Evolutionary conservation across 2,797 vertebrate genomes (phyloP).

Genomic region (Xenops minutus): DNA sequence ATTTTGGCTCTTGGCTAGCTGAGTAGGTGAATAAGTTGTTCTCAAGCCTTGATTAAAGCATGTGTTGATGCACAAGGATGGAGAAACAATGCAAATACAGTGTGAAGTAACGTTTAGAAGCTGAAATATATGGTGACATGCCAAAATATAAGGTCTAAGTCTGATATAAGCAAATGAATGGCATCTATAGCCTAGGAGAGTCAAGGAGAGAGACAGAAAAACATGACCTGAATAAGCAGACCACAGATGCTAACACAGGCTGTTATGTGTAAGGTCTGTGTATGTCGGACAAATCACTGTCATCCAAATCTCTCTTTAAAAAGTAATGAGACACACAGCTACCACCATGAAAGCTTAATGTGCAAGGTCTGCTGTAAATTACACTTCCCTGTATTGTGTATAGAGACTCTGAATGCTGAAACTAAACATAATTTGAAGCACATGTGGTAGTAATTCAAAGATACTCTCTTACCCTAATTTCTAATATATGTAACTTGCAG

Average conservation of each 20-base stretch:
- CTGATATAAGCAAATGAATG: not conserved
- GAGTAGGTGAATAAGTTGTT: not conserved
- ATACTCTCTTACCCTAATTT: not conserved
- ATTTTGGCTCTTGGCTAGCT: not conserved
- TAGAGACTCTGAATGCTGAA: not conserved
- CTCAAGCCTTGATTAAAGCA: not conserved
- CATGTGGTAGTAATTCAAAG: not conserved
- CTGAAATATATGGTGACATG: fast-evolving
- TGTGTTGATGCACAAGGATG: not conserved
- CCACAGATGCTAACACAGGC: fast-evolving
- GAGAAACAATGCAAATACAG: not conserved
- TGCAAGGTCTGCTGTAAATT: not conserved
- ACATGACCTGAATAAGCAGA: not conserved
- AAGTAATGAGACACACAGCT: not conserved
- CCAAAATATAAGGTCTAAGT: not conserved
- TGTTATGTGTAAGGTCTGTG: not conserved
- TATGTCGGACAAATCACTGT: not conserved
- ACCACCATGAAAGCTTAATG: not conserved
- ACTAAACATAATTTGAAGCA: not conserved
- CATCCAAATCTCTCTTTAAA: not conserved
- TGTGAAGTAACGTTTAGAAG: not conserved
- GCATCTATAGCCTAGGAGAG: not conserved
- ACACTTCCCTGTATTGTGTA: not conserved
- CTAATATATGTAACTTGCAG: not conserved
- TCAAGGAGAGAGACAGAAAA: not conserved